Conservation (phyloP, 2,797 vertebrate genomes). For the Mormyrops attenuatus region DNA sequence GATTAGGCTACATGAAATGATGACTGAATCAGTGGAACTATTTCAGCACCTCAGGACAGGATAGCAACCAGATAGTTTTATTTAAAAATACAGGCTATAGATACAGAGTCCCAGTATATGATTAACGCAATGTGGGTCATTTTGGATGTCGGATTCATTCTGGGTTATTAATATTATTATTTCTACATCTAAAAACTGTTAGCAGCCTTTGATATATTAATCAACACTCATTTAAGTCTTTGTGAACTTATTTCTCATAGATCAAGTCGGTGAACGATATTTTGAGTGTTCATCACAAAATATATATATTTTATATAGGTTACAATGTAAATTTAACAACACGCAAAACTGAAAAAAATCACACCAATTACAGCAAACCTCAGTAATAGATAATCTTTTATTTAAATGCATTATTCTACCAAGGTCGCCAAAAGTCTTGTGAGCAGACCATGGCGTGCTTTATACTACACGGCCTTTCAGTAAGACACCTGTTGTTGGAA, state of each 20-base stretch:
- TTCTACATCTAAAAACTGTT: neutral
- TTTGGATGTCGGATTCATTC: neutral
- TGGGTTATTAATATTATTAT: neutral
- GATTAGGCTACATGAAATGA: neutral
- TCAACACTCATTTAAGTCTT: neutral
- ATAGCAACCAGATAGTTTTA: neutral
- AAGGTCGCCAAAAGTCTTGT: conserved; percentile 59
- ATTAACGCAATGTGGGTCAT: neutral
- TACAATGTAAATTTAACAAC: neutral
- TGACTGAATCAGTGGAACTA: neutral
- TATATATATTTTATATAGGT: neutral
- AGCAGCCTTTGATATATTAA: neutral
- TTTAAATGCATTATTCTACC: conserved; percentile 45
- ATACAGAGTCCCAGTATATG: neutral
- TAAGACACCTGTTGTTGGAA: conserved; percentile 18
- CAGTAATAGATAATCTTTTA: neutral
- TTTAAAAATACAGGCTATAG: neutral
- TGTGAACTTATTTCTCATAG: neutral
- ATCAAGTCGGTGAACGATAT: neutral
- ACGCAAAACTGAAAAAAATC: neutral
- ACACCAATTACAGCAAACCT: neutral
- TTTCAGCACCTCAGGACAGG: neutral
- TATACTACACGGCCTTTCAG: conserved; percentile 21
- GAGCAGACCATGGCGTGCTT: conserved; percentile 30
- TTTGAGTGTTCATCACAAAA: neutral